These are phyloP conservation scores for Vipera ursinii DNA, from an alignment of 2,797 vertebrate species.

Conservation along the genomic window DNA sequence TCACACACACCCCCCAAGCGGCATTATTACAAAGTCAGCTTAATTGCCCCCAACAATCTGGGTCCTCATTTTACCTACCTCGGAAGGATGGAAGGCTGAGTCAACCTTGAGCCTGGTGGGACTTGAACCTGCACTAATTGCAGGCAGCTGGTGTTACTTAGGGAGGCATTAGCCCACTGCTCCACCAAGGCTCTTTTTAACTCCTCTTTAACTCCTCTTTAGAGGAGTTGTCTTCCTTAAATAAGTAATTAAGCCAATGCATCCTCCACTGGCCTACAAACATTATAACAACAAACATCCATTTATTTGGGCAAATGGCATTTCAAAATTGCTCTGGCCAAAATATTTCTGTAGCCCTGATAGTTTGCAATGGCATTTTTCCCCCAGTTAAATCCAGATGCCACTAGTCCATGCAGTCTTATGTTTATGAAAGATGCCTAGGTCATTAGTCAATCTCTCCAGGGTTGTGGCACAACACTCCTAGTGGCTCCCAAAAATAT, in stretches of 20 bases:
- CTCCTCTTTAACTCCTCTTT: too few species aligned
- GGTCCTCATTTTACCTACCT: too few species aligned
- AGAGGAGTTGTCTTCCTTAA: slow-evolving; percentile 40
- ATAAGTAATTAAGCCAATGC: slow-evolving; percentile 58
- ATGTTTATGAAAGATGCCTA: slow-evolving; percentile 55
- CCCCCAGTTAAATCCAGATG: slow-evolving; percentile 60
- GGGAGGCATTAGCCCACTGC: too few species aligned
- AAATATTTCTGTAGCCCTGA: slow-evolving; percentile 62
- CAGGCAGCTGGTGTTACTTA: too few species aligned
- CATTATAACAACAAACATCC: slow-evolving; percentile 54
- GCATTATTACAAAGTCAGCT: too few species aligned
- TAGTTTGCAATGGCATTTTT: slow-evolving; percentile 57
- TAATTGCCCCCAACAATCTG: too few species aligned
- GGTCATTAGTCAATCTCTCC: slow-evolving; percentile 55
- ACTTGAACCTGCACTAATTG: too few species aligned
- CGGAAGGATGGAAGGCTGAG: too few species aligned
- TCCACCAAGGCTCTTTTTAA: too few species aligned
- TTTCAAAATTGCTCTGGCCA: slow-evolving; percentile 46
- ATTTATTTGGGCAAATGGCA: slow-evolving; percentile 56
- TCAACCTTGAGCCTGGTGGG: too few species aligned
- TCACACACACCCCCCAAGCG: too few species aligned
- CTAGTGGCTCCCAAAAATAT: slow-evolving; percentile 15
- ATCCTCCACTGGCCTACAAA: slow-evolving; percentile 39
- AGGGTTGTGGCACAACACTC: slow-evolving; percentile 47
- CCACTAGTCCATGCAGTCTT: slow-evolving; percentile 47